These are phyloP conservation scores for Syngnathus rostellatus DNA, from an alignment of 2,797 vertebrate genomes.

Conservation along the genomic window DNA sequence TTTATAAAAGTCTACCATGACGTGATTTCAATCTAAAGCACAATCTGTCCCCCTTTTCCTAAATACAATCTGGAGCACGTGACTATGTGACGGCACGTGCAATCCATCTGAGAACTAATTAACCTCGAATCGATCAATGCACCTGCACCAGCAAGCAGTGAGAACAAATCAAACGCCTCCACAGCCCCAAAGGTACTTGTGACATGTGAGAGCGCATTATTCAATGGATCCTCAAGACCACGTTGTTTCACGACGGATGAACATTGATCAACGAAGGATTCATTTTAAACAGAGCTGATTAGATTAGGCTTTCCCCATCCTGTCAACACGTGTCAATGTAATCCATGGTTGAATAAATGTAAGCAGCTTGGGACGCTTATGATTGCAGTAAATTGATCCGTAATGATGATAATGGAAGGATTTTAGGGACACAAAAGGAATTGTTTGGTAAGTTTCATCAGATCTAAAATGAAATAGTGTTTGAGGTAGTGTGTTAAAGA, in stretches of 20 bases:
- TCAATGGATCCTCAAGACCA: neutral
- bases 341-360: neutral
- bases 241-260: neutral
- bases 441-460: no score
- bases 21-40: neutral
- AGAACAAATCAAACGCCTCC: neutral
- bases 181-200: neutral
- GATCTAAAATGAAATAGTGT: no score
- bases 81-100: neutral
- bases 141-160: neutral
- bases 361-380: neutral
- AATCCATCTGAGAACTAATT: neutral
- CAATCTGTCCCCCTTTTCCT: neutral
- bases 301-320: neutral
- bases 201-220: neutral
- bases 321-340: neutral
- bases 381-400: neutral
- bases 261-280: neutral
- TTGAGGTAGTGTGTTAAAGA: slow-evolving; percentile 60
- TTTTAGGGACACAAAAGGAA: no score
- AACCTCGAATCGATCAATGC: neutral
- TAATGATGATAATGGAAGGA: neutral
- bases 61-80: neutral
- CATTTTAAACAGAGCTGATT: neutral
- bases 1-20: neutral